Percentiles rank a stretch among this genome's conserved stretches.
These are phyloP conservation scores for Cyphotilapia sp. DNA, from an alignment of 2,113 vertebrate species.

Conservation along the genomic window DNA sequence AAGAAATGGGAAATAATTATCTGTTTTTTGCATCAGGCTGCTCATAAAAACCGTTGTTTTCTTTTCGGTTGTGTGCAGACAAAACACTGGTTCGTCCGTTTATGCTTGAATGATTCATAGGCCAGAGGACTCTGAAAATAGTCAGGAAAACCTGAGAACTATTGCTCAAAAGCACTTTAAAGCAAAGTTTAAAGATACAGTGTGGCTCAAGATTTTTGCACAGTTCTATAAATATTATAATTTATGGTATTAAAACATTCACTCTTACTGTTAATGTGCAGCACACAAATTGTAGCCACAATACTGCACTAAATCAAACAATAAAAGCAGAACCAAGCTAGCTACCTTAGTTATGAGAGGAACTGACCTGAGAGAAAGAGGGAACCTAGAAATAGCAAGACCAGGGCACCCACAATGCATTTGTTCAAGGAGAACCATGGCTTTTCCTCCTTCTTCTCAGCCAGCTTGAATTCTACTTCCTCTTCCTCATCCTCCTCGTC, in stretches of 20 bases:
- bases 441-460: conserved; percentile 52
- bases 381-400: conserved; percentile 78
- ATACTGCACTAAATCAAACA: not conserved
- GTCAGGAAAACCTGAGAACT: not conserved
- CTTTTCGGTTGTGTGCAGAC: not conserved
- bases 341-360: not conserved
- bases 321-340: not conserved
- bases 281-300: not conserved
- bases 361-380: conserved; percentile 80
- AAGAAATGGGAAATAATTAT: not conserved
- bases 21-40: not conserved
- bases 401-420: conserved; percentile 76
- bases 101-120: not conserved
- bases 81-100: not conserved
- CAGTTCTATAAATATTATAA: not conserved
- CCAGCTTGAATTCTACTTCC: conserved; percentile 62
- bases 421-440: conserved; percentile 70
- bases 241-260: not conserved
- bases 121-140: not conserved
- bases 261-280: not conserved
- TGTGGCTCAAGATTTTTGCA: not conserved
- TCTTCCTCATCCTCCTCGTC: conserved; percentile 71
- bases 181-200: not conserved
- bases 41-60: not conserved
- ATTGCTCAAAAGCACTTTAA: not conserved